Base-by-base conservation (phyloP, 1,140 invertebrate species). In the Drosophila funebris region DNA sequence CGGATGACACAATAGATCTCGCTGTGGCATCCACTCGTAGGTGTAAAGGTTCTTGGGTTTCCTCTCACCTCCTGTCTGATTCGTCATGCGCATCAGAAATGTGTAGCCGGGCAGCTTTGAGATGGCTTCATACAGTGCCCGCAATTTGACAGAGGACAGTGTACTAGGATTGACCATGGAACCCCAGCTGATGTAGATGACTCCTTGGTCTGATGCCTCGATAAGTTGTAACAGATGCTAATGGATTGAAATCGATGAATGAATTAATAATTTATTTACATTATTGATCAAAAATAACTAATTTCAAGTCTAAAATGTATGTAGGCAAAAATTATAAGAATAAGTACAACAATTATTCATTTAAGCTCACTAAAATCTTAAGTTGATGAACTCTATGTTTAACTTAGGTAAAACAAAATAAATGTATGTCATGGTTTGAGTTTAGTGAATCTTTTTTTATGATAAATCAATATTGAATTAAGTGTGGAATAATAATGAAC, bases 61-160 rank as follows among this genome's bases (percentile, higher is more conserved):
- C 61, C 94, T 92, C 1, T 93, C 80, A 0, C 92, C 76, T 20
- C 93, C 72, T 14, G 93, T 78, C 11, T 94, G 93, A 44, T 91
- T 92, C 73, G 95, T 94, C 94, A 94, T 96, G 92, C 95, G 95
- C 95, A 95, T 95, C 27, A 96, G 85, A 57, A 96, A 94, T 0
- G 31, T 87, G 14, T 90, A 87, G 4, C 62, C 41, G 0, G 62
- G 37, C 18, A 90, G 20, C 43, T 95, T 93, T 8, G 93, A 92
- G 13, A 96, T 78, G 22, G 93, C 93, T 3, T 92, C 92, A n/a
- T 95, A 84, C 56, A 96, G 93, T 0, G 91, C 93, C 67, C 93
- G 73, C 0, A 94, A 63, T 53, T 93, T 93, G 3, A 93, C 90
- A 5, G 92, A 74, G 0, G 95, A 92, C 76, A 96, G 92, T 0